A percentile compares a stretch with the other conserved stretches of the same genome.
Conservation (phyloP, 2,888 invertebrate species). For the Meghimatium bilineatum region DNA sequence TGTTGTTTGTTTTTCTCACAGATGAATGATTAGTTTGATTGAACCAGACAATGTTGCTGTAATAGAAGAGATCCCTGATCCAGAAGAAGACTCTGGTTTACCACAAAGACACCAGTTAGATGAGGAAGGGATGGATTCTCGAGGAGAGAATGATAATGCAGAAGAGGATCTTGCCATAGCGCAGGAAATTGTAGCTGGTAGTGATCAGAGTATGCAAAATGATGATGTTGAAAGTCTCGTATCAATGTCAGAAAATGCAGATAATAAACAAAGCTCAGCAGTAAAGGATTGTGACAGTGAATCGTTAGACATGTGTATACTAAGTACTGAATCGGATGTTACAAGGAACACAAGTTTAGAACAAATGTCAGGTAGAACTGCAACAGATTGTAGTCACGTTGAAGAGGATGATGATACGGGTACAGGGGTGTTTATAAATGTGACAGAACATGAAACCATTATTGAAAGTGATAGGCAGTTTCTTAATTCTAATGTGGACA, state of each 20-base stretch:
- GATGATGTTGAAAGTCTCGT: background rate
- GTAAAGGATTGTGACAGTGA: background rate
- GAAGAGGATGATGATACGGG: conserved; percentile 34
- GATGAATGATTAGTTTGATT: conserved; percentile 40
- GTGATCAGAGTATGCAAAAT: background rate
- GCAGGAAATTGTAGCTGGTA: background rate
- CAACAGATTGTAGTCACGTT: background rate
- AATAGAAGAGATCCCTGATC: conserved; percentile 52
- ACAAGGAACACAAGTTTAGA: background rate
- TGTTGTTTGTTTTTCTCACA: background rate
- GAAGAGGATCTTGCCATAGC: conserved; percentile 32
- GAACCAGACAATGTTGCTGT: conserved; percentile 45
- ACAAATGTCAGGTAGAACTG: background rate
- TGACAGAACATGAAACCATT: background rate
- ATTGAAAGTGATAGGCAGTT: conserved; percentile 33
- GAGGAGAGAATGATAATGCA: conserved; percentile 23
- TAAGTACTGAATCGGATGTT: background rate
- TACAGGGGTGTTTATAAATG: conserved; percentile 12
- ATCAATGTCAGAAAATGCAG: background rate
- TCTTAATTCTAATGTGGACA: background rate
- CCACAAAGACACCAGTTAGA: conserved; percentile 7
- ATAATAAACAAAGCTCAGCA: background rate
- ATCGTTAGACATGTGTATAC: background rate
- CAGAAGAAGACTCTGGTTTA: conserved; percentile 53
- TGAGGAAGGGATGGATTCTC: background rate